phyloP scores from a whole-genome alignment of 2,113 vertebrate genomes.

The Arizona elegans region DNA sequence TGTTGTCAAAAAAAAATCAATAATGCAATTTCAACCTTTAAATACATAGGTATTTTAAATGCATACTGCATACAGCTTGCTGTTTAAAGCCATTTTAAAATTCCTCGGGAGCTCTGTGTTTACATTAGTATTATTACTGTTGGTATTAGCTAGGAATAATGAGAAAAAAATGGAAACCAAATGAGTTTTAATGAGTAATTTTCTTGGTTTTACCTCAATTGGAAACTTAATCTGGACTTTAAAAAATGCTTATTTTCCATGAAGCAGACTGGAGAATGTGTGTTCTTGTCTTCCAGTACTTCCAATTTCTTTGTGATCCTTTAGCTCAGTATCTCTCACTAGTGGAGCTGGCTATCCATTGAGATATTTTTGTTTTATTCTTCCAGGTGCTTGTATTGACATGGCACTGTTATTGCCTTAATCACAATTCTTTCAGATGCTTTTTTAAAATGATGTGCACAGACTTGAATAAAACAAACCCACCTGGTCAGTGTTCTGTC shows the following conservation, averaged over 20 bases:
- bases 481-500: background rate
- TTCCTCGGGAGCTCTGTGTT: background rate
- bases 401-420: background rate
- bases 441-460: background rate
- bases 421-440: background rate
- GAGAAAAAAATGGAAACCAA: background rate
- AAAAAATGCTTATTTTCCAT: background rate
- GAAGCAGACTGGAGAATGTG: background rate
- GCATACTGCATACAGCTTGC: background rate
- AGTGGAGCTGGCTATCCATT: background rate
- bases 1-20: constrained; percentile 48
- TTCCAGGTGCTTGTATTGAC: background rate
- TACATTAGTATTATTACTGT: background rate
- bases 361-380: background rate
- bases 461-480: background rate
- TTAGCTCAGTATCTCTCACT: background rate
- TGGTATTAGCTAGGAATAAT: background rate
- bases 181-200: background rate
- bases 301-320: background rate
- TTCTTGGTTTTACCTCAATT: background rate
- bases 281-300: background rate
- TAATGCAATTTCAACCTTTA: constrained; percentile 41
- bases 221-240: background rate
- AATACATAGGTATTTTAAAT: constrained; percentile 28
- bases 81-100: constrained; percentile 11